phyloP scores from a whole-genome alignment of 2,888 invertebrate species.

The Hemicrepidius hirtus region DNA sequence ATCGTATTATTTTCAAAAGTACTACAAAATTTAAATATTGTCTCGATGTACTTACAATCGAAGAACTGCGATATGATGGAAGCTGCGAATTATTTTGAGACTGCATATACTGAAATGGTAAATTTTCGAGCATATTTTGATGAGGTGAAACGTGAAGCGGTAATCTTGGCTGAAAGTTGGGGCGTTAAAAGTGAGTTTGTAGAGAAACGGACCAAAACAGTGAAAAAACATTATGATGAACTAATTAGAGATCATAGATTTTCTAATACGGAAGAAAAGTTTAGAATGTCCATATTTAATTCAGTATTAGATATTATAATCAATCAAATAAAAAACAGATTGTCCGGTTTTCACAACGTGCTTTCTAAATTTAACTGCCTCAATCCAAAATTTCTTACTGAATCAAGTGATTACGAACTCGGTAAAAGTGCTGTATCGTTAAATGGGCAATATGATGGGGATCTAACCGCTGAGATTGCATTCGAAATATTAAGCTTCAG shows the following conservation, averaged over 20 bases:
- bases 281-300: constrained; percentile 5
- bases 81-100: neutral
- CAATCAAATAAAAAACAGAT: neutral
- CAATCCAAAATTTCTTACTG: too few species aligned
- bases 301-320: constrained; percentile 10
- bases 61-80: too few species aligned
- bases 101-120: too few species aligned
- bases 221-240: constrained; percentile 15
- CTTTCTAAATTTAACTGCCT: too few species aligned
- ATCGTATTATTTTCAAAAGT: neutral
- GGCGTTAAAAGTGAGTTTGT: neutral
- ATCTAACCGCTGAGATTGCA: too few species aligned
- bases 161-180: constrained; percentile 1
- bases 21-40: constrained; percentile 6
- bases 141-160: too few species aligned
- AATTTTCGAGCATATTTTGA: too few species aligned
- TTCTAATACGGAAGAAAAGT: neutral
- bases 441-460: too few species aligned
- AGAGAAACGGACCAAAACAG: neutral
- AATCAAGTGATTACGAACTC: too few species aligned
- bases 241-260: neutral
- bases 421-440: too few species aligned
- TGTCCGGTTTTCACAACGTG: neutral
- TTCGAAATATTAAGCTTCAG: too few species aligned
- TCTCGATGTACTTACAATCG: too few species aligned